A percentile compares a stretch with the other conserved stretches of the same genome.
Conservation (phyloP, 2,113 vertebrate species). For the Zapornia atra region DNA sequence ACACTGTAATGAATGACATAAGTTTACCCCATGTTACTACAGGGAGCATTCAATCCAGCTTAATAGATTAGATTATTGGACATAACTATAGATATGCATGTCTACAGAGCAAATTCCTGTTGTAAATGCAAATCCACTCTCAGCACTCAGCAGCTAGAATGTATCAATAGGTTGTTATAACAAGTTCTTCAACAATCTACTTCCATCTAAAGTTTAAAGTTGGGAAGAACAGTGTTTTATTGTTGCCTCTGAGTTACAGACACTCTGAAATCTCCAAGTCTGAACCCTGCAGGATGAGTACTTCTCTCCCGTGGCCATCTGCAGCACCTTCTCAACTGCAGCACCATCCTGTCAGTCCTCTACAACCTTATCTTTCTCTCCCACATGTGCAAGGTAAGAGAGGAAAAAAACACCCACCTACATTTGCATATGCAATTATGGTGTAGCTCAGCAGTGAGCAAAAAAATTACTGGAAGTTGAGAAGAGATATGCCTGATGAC, state of each 20-base stretch:
- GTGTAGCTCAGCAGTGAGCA: conserved; percentile 11
- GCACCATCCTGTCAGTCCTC: neutral
- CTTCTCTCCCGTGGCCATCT: neutral
- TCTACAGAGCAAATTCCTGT: neutral
- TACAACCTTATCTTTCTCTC: conserved; percentile 45
- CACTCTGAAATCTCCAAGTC: neutral
- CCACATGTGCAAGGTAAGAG: conserved; percentile 53
- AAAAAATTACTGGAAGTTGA: conserved; percentile 72
- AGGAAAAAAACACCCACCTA: neutral
- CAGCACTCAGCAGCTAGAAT: neutral
- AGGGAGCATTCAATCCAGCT: neutral
- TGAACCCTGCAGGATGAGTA: neutral
- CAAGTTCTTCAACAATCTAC: neutral
- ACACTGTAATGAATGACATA: neutral
- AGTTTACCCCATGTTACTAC: neutral
- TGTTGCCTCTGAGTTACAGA: neutral
- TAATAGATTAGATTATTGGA: neutral
- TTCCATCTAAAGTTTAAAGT: neutral
- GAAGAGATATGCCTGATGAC: conserved; percentile 42
- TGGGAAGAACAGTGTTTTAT: neutral
- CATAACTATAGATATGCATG: neutral
- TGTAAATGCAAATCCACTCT: neutral
- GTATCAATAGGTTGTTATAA: neutral
- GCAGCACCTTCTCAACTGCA: neutral
- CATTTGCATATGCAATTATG: conserved; percentile 65